phyloP scores from a whole-genome alignment of 2,113 vertebrate species.

The Notarius quadriscutis region DNA sequence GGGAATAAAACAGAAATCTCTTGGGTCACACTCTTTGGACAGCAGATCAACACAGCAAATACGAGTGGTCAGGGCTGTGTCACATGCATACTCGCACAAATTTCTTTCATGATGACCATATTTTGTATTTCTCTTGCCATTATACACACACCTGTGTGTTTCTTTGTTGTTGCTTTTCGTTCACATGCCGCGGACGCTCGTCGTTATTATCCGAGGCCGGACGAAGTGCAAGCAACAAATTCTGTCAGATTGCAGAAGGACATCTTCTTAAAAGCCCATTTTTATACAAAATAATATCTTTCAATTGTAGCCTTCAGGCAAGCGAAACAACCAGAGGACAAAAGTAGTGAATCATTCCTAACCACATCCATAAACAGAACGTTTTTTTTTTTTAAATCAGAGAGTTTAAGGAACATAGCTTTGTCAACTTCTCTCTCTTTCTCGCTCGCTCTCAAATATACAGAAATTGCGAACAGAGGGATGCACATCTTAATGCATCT shows the following conservation, averaged over 20 bases:
- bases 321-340: conserved; percentile 65
- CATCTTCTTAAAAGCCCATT: conserved; percentile 59
- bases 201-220: not conserved
- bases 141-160: conserved; percentile 5
- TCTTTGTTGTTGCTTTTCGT: not conserved
- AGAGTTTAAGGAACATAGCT: conserved; percentile 52
- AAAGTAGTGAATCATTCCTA: conserved; percentile 53
- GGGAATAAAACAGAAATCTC: conserved; percentile 55
- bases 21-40: conserved; percentile 54
- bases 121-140: not conserved
- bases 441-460: conserved; percentile 1
- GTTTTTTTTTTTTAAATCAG: too few species aligned
- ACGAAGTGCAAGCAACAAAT: conserved; percentile 52
- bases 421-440: not conserved
- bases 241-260: conserved; percentile 59
- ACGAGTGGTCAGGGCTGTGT: conserved; percentile 12
- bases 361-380: conserved; percentile 49
- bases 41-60: conserved; percentile 14
- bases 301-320: conserved; percentile 68
- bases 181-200: not conserved
- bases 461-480: conserved; percentile 56
- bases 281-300: conserved; percentile 66
- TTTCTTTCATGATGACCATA: too few species aligned
- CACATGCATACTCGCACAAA: not conserved
- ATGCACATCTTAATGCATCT: not conserved